Evolutionary conservation across 2,113 vertebrate genomes (phyloP), one percentile per base, ranked within the genome.

Genomic region (Lophochroa leadbeateri): DNA sequence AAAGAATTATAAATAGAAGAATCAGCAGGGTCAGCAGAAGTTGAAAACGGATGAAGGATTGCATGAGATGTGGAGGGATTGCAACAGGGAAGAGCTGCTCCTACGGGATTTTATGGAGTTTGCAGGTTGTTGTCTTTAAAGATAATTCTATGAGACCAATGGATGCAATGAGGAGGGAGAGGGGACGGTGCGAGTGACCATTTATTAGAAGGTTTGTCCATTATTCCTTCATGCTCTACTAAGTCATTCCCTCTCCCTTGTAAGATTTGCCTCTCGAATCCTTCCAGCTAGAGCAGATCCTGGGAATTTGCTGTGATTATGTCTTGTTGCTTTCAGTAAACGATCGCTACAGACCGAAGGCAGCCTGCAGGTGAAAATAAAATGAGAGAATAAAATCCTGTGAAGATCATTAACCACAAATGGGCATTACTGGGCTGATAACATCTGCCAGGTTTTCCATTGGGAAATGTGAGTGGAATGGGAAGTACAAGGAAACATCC

Each of bases 1-100:
- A 52, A 91, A 68, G 65, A 96, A 84, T 87, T 91, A 35, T 37
- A 89, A 91, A 92, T 49, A 82, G 74, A 68, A 55, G 57, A 90
- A 82, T 88, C 31, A 65, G 7, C 17, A 85, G 71, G 78, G 89
- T 92, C 78, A 90, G 33, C 28, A 13, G 75, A 13, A 94, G 93
- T 91, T 95, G 79, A 76, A 21, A 70, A 46, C 5, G 74, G n/a
- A 35, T 46, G 70, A 29, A 65, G 29, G 78, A 43, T 27, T 24
- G n/a, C 23, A 6, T 8, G 74, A 43, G 82, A 27, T 53, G 29
- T 4, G 50, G 58, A 49, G 68, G 50, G 76, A 46, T 47, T 7
- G 43, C 46, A 35, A 10, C 13, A 55, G 71, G 60, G 65, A 35
- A 37, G 78, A 53, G 52, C 28, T 64, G 47, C 43, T 85, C 31